Percentiles rank a stretch among this genome's conserved stretches.
phyloP scores from a whole-genome alignment of 2,888 invertebrate genomes.

The Petrolisthes manimaculis region DNA sequence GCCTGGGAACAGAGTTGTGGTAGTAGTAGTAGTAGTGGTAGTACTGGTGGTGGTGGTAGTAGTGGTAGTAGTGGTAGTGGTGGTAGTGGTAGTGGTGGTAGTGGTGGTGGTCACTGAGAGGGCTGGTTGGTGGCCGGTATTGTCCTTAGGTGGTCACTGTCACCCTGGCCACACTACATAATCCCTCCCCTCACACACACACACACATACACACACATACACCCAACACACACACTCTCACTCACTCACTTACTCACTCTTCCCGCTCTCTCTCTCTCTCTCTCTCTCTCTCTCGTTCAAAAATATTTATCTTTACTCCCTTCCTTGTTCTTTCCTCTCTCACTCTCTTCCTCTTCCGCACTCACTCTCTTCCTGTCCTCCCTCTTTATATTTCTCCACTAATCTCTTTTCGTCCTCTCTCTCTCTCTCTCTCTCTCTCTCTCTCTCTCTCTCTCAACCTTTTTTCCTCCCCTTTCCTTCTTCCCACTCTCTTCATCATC shows the following conservation, averaged over 20 bases:
- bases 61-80: background rate
- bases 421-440: background rate
- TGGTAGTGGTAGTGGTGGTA: background rate
- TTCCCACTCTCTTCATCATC: background rate
- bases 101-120: constrained; percentile 7
- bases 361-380: background rate
- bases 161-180: constrained; percentile 13
- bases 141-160: constrained; percentile 30
- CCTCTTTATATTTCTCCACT: background rate
- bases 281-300: background rate
- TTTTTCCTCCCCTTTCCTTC: background rate
- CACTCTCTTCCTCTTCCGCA: background rate
- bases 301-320: background rate
- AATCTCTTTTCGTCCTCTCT: background rate
- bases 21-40: background rate
- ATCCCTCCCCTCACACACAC: background rate
- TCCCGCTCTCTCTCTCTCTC: background rate
- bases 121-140: constrained; percentile 10
- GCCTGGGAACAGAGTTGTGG: no score
- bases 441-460: background rate
- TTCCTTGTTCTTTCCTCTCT: background rate
- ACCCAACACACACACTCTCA: background rate
- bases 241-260: background rate
- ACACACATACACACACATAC: no score
- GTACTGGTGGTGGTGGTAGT: background rate